Base-by-base conservation (phyloP, 2,113 vertebrate species). In the Uria aalge region DNA sequence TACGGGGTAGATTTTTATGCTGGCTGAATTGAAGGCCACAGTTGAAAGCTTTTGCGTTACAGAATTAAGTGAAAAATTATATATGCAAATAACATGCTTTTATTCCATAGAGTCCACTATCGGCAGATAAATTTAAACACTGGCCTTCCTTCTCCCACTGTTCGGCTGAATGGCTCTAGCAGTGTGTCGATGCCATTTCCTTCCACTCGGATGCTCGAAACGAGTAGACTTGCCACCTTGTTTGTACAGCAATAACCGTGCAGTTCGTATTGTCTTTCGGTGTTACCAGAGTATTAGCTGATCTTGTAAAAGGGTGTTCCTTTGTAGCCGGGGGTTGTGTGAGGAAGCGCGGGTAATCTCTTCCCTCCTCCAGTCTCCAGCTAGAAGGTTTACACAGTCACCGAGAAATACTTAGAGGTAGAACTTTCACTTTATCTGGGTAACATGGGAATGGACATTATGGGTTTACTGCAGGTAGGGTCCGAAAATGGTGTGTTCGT, bases 241-340 rank as follows among this genome's bases (percentile, higher is more conserved):
- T 92, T 68, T 72, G 88, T 63, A 48, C 74, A 95, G 97, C 96
- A 94, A 90, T 97, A 96, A 94, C 88, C 19, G 4, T 24, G 59
- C 30, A 4, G 84, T 56, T 34, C 15, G 1, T 41, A 2, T 15
- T 7, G 41, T 56, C 76, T 45, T 14, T 53, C 2, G 0, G 22
- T 23, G 78, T 90, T 22, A 47, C 41, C 34, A 15, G 50, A 36
- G 7, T 8, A 4, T 23, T n/a, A 30, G 29, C 74, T 68, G 55
- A 26, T 40, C 52, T 38, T 71, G 32, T 50, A 9, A 8, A 32
- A 64, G 27, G 56, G 10, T 41, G 30, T 55, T 56, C 7, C 2
- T 82, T 32, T 41, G n/a, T 66, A 16, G 11, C 26, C 16, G 8
- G 12, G 83, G 45, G 57, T 5, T 55, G 85, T 22, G 75, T 9